Percentiles rank a stretch among this genome's conserved stretches.
Evolutionary conservation across 2,888 invertebrate species (phyloP).

Genomic region (Sinotaia quadrata): DNA sequence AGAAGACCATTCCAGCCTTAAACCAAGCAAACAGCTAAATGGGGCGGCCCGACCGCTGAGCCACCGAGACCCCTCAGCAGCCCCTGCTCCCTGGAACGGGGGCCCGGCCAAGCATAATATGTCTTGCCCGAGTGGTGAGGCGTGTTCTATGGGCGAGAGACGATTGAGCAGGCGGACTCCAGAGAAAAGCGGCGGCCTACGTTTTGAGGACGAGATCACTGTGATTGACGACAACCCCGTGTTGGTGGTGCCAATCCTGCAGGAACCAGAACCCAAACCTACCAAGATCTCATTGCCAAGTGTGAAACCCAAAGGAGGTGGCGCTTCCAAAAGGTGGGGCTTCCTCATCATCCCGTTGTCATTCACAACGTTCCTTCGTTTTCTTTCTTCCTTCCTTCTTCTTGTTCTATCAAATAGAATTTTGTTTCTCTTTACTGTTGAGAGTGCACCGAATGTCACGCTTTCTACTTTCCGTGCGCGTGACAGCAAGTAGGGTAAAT

Average conservation of each 20-base stretch:
- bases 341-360: background rate
- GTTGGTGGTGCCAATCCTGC: conserved; percentile 35
- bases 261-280: conserved; percentile 35
- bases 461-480: too few relatives aligned
- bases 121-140: conserved; percentile 39
- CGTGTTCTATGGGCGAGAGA: conserved; percentile 45
- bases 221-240: conserved; percentile 39
- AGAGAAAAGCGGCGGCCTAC: conserved; percentile 27
- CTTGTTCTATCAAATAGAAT: too few relatives aligned
- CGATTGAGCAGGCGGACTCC: conserved; percentile 30
- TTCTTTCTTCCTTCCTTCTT: background rate
- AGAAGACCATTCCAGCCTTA: conserved; percentile 2
- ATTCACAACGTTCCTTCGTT: background rate
- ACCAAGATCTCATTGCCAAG: conserved; percentile 36
- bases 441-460: too few relatives aligned
- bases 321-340: conserved; percentile 37
- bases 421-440: too few relatives aligned
- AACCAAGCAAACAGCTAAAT: conserved; percentile 16
- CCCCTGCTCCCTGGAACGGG: background rate
- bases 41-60: conserved; percentile 3
- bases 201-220: conserved; percentile 36
- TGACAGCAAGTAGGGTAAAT: too few relatives aligned
- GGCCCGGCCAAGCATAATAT: conserved; percentile 24
- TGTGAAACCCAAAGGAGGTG: conserved; percentile 39
- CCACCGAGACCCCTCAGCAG: background rate